Base-by-base conservation (phyloP, 2,888 invertebrate genomes). In the Drosophila fungiperda region DNA sequence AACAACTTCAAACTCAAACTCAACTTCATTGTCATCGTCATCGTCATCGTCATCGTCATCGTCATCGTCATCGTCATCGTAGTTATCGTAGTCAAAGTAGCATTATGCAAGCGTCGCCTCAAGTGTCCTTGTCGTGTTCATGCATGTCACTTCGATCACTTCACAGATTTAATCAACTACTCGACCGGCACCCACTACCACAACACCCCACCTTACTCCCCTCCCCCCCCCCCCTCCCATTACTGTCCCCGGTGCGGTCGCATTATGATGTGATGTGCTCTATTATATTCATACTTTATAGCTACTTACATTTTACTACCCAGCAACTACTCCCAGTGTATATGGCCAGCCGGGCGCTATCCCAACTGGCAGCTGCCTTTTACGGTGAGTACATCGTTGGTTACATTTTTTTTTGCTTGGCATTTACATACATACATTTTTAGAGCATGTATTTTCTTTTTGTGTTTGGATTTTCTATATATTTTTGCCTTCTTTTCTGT, bases 221-320 rank as follows among this genome's bases (percentile, higher is more conserved):
- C 45, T 15, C n/a, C 33, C 36, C n/a, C 26, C 4, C 12, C 36
- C 26, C 48, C n/a, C 36, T 4, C 62, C 29, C 1, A 59, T 77
- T 52, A 57, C 54, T 59, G 70, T 67, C 72, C 58, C 55, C 71
- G 72, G 73, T 80, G 83, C 68, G 80, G 83, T 80, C 81, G 76
- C 76, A 72, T 83, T 76, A 83, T 83, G 80, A 80, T 82, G 83
- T 83, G 81, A 82, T 83, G 80, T 80, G 73, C 82, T 82, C 83
- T 82, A 83, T 83, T 83, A 83, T 83, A 83, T 83, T 83, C 85
- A 83, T 82, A 83, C 84, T 83, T 83, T 83, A 83, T 83, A 84
- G 83, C 85, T 83, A 85, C 83, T 83, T 83, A 83, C 84, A 73
- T 84, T 83, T 83, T 82, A 82, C 76, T 65, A 67, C 78, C 62